A percentile compares a stretch with the other conserved stretches of the same genome.
Conservation (phyloP, 2,888 invertebrate species). For the Chymomyza amoena region DNA sequence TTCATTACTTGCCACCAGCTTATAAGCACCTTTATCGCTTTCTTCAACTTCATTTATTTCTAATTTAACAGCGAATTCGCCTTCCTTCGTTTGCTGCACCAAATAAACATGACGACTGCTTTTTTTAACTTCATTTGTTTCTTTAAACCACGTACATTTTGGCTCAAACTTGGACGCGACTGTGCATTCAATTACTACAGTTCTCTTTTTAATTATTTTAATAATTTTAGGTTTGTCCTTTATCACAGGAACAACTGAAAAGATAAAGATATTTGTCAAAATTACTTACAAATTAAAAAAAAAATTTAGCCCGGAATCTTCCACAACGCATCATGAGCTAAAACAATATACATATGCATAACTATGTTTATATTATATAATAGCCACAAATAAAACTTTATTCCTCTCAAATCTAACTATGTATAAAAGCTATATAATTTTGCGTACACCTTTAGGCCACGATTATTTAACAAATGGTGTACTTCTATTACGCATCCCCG, state of each 20-base stretch:
- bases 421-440: too few species aligned
- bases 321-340: too few species aligned
- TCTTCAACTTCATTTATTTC: conserved; percentile 91
- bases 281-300: too few species aligned
- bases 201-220: conserved; percentile 93
- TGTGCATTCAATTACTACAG: conserved; percentile 95
- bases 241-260: conserved; percentile 93
- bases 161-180: conserved; percentile 96
- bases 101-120: conserved; percentile 78
- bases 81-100: conserved; percentile 81
- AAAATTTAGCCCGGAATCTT: too few species aligned
- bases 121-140: conserved; percentile 87
- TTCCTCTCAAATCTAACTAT: too few species aligned
- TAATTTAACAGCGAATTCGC: conserved; percentile 93
- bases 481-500: too few species aligned
- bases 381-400: too few species aligned
- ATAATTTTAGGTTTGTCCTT: conserved; percentile 95
- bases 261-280: conserved; percentile 5
- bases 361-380: too few species aligned
- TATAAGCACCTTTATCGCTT: conserved; percentile 92
- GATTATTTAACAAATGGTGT: too few species aligned
- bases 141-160: conserved; percentile 95
- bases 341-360: too few species aligned
- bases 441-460: too few species aligned
- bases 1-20: conserved; percentile 93